A percentile compares a stretch with the other conserved stretches of the same genome.
phyloP scores from a whole-genome alignment of 2,113 vertebrate species.

The Odontophorus gujanensis region DNA sequence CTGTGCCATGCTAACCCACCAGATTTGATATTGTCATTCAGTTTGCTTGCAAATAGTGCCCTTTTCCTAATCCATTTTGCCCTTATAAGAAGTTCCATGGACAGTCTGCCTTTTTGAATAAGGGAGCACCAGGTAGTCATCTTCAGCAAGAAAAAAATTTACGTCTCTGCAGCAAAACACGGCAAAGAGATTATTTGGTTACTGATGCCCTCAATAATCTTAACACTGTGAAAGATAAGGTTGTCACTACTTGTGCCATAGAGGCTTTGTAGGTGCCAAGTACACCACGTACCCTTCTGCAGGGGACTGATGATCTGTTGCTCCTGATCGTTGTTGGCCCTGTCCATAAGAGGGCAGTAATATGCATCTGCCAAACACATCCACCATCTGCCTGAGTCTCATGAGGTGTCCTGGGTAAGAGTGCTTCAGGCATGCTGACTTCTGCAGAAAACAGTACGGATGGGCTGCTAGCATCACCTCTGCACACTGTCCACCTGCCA shows the following conservation, averaged over 20 bases:
- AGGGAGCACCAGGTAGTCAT: background rate
- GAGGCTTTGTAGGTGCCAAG: background rate
- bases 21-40: background rate
- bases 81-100: background rate
- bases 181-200: background rate
- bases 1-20: background rate
- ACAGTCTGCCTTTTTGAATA: background rate
- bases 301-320: background rate
- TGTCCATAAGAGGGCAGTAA: background rate
- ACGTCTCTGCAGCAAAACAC: background rate
- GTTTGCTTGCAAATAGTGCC: background rate
- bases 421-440: background rate
- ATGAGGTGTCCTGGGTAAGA: background rate
- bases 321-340: background rate
- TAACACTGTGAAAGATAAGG: background rate
- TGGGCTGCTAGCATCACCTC: background rate
- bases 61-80: background rate
- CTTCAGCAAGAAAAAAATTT: background rate
- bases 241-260: background rate
- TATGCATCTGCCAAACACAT: background rate
- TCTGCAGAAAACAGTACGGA: background rate
- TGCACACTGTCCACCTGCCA: background rate
- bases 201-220: background rate
- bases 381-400: background rate
- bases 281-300: background rate